A percentile compares a stretch with the other conserved stretches of the same genome.
phyloP scores from a whole-genome alignment of 2,797 vertebrate species.

The Masticophis lateralis region DNA sequence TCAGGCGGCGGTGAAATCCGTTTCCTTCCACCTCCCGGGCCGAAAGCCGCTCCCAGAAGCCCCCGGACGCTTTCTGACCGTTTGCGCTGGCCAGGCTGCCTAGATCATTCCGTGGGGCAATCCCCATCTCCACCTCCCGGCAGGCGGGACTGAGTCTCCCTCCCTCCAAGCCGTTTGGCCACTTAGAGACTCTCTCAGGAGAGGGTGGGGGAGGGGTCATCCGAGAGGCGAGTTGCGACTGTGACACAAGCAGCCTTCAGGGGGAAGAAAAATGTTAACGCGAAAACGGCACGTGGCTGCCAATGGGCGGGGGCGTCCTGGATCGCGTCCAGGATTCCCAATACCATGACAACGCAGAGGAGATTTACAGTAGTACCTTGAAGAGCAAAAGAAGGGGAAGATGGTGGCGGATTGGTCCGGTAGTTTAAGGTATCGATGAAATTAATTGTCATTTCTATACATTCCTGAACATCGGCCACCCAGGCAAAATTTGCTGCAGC shows the following conservation, averaged over 20 bases:
- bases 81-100: neutral
- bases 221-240: neutral
- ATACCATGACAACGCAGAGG: neutral
- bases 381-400: neutral
- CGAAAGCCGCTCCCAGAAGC: neutral
- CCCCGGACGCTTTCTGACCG: neutral
- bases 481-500: neutral
- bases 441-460: neutral
- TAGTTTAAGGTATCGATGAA: neutral
- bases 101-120: slow-evolving; percentile 23
- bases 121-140: slow-evolving; percentile 44
- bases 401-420: neutral
- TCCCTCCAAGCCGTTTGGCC: slow-evolving; percentile 15
- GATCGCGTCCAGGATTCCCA: neutral
- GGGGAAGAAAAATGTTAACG: neutral
- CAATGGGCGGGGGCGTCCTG: neutral
- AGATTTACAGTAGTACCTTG: neutral
- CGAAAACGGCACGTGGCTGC: neutral
- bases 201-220: neutral
- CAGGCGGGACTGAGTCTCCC: slow-evolving; percentile 31
- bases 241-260: neutral
- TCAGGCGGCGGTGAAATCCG: neutral
- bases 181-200: neutral
- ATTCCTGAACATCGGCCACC: no score
- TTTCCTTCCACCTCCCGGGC: neutral